Conservation (phyloP, 2,797 vertebrate species). For the Lagorchestes hirsutus region DNA sequence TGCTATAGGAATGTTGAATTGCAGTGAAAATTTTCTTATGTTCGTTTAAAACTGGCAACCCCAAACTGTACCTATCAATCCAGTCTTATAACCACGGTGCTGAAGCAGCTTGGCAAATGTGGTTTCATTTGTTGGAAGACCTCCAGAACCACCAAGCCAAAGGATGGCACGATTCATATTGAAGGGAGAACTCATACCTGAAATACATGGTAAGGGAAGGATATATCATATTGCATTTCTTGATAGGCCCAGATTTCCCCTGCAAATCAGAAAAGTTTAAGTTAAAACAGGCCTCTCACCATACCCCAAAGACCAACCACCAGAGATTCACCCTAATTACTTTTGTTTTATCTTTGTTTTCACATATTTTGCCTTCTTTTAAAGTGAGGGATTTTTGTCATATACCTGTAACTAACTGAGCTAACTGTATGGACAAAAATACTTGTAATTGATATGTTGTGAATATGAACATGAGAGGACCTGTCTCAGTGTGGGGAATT, state of each 20-base stretch:
- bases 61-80: slow-evolving; percentile 84
- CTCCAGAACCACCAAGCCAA: slow-evolving; percentile 88
- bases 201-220: fast-evolving
- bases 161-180: slow-evolving; percentile 57
- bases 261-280: background rate
- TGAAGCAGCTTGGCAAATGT: slow-evolving; percentile 92
- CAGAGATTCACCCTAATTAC: background rate
- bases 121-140: slow-evolving; percentile 90
- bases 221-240: fast-evolving
- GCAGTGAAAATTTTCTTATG: fast-evolving
- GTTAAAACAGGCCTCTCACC: background rate
- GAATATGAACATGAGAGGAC: background rate
- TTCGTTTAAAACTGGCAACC: fast-evolving
- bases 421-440: background rate
- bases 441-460: background rate
- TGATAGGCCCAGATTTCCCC: background rate
- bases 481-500: background rate
- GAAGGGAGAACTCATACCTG: slow-evolving; percentile 79
- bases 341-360: background rate
- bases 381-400: background rate
- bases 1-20: fast-evolving
- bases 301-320: background rate
- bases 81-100: slow-evolving; percentile 91
- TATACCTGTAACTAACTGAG: background rate
- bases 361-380: background rate